phyloP scores from a whole-genome alignment of 2,888 invertebrate species.

The Villa cingulata region DNA sequence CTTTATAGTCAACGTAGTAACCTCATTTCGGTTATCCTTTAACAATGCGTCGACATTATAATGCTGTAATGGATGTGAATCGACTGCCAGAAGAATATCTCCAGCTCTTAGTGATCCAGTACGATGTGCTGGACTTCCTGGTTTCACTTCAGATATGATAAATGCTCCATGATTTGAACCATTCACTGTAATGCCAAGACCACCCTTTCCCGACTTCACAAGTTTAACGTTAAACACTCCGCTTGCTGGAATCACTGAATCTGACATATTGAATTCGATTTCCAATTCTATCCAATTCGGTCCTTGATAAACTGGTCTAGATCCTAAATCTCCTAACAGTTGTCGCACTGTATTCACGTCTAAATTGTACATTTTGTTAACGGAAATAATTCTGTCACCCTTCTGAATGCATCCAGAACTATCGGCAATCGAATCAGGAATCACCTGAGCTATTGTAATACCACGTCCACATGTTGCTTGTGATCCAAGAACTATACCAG shows the following conservation, averaged over 20 bases:
- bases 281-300: constrained; percentile 60
- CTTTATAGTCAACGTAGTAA: constrained; percentile 33
- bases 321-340: constrained; percentile 27
- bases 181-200: constrained; percentile 82
- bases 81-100: constrained; percentile 76
- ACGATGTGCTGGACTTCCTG: constrained; percentile 81
- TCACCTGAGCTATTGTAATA: constrained; percentile 29
- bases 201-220: constrained; percentile 55
- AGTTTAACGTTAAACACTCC: constrained; percentile 85
- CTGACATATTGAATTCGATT: constrained; percentile 82
- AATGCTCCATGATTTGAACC: constrained; percentile 47
- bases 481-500: constrained; percentile 30
- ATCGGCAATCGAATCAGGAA: constrained; percentile 34
- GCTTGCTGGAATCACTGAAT: constrained; percentile 78
- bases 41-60: constrained; percentile 34
- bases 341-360: constrained; percentile 44
- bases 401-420: constrained; percentile 62
- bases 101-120: constrained; percentile 78
- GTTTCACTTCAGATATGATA: constrained; percentile 75
- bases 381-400: constrained; percentile 71
- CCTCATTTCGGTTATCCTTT: constrained; percentile 30
- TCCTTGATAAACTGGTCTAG: constrained; percentile 35
- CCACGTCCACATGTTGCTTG: constrained; percentile 28
- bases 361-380: constrained; percentile 64
- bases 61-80: constrained; percentile 59